Evolutionary conservation across 1,140 invertebrate genomes (phyloP).

Genomic region (Ruditapes philippinarum): DNA sequence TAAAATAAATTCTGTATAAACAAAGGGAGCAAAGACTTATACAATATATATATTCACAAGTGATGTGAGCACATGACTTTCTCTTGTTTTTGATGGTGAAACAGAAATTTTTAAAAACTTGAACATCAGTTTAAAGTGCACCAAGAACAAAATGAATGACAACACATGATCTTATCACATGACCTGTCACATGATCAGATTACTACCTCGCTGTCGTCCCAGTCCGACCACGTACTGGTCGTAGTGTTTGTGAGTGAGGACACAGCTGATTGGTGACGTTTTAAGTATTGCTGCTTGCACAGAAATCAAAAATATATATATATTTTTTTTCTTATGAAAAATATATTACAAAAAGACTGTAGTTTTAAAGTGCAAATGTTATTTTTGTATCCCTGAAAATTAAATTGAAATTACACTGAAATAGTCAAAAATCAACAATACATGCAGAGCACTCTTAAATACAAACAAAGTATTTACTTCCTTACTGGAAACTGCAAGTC

Average conservation of each 20-base stretch:
- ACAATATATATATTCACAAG: too few relatives aligned
- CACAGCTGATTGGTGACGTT: not conserved
- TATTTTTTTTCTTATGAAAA: too few relatives aligned
- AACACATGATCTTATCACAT: not conserved
- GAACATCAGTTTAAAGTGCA: not conserved
- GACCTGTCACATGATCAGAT: constrained; percentile 30
- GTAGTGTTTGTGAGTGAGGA: not conserved
- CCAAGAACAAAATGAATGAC: not conserved
- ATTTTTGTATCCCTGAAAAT: too few relatives aligned
- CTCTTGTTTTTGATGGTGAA: not conserved
- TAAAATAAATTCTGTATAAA: too few relatives aligned
- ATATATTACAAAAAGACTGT: too few relatives aligned
- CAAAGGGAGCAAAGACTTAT: too few relatives aligned
- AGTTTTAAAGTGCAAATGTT: too few relatives aligned
- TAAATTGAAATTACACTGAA: too few relatives aligned
- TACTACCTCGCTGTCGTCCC: constrained; percentile 60
- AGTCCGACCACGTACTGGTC: constrained; percentile 31
- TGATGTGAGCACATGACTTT: not conserved
- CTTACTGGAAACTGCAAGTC: too few relatives aligned
- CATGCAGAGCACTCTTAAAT: too few relatives aligned
- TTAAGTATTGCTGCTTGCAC: constrained; percentile 15
- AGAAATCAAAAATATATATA: not conserved
- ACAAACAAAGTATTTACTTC: too few relatives aligned
- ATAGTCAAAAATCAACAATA: too few relatives aligned
- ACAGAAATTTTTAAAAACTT: not conserved